Conservation (phyloP, 2,113 vertebrate genomes). For the Brienomyrus longianalis region DNA sequence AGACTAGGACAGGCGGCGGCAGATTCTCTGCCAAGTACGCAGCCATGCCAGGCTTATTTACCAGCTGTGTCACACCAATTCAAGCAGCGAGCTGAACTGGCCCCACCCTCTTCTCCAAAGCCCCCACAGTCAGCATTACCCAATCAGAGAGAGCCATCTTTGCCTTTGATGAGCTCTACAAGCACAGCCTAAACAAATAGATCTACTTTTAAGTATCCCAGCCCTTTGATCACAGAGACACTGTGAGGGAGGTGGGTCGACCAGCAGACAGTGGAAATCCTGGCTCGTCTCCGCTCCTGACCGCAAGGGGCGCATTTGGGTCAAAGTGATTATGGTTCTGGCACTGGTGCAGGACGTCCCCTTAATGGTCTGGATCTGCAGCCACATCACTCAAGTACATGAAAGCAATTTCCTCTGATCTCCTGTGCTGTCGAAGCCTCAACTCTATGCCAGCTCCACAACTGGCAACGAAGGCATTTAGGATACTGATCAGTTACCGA, state of each 20-base stretch:
- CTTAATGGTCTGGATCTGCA: neutral
- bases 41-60: neutral
- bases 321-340: neutral
- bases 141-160: constrained; percentile 37
- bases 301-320: neutral
- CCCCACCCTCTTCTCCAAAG: neutral
- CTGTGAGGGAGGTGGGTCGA: constrained; percentile 42
- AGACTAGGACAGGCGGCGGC: neutral
- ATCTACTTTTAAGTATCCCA: constrained; percentile 34
- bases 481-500: neutral
- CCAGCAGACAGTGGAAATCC: constrained; percentile 38
- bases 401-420: neutral
- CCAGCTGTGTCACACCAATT: neutral
- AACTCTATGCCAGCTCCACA: neutral
- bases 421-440: neutral
- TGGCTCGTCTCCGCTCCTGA: constrained; percentile 29
- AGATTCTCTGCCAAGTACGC: neutral
- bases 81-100: neutral
- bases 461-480: neutral
- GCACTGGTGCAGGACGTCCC: neutral
- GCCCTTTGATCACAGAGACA: constrained; percentile 47
- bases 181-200: constrained; percentile 40
- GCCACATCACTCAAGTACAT: neutral
- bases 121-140: neutral
- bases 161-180: constrained; percentile 39